Base-by-base conservation (phyloP, 2,888 invertebrate genomes). In the Mesochorus sp. region DNA sequence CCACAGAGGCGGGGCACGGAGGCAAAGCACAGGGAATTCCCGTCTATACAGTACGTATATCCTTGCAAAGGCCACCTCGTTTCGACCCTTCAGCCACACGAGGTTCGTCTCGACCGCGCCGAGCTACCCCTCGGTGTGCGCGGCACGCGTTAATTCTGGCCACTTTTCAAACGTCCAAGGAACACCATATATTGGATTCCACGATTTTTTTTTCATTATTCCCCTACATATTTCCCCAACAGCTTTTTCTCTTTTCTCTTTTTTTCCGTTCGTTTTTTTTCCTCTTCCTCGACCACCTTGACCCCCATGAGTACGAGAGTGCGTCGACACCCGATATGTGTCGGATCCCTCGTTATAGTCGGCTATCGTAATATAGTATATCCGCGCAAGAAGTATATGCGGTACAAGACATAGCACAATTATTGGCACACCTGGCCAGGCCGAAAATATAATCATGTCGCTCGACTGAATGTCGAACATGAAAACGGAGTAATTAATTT, bases 111-210 rank as follows among this genome's bases (percentile, higher is more conserved):
- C 57, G 37, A 28, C 57, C 37, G 39, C 28, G 17, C 8, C 24
- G 42, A 44, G 26, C 14, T 44, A 49, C 44, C 31, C 19, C 34
- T 21, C 21, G 28, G 21, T 10, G 49, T 24, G 34, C 34, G 6
- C 28, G 61, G 61, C 61, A 62, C 61, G 61, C 61, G 61, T 62
- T 88, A 89, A 89, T 88, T 88, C 88, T 84, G 84, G 85, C 87
- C 87, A 88, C 88, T 89, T 88, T 89, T 87, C 85, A 87, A 88
- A 87, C 86, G 82, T 85, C 83, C 79, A 82, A 80, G 80, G 76
- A 49, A 64, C 24, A 24, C 19, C 24, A 34, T 4, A 82, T 78
- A 66, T 62, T 49, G 53, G 51, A 68, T 76, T 74, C 47, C 70
- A 76, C 74, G 42, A 61, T 80, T 71, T 61, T 53, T 80, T 73